phyloP scores from a whole-genome alignment of 2,113 vertebrate species.

The Oenanthe melanoleuca region DNA sequence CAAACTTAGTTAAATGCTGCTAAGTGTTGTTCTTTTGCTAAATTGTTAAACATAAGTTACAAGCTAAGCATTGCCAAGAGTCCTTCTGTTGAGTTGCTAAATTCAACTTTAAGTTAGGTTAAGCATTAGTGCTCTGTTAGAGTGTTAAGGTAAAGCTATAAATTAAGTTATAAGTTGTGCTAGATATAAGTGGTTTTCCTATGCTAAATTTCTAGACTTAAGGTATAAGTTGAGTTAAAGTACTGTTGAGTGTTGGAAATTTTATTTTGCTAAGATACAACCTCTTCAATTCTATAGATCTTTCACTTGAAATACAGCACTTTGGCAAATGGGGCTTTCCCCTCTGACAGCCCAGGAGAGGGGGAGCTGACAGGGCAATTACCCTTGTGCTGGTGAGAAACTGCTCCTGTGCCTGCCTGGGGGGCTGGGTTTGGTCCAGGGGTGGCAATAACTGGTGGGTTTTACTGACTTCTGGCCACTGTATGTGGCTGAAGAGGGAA shows the following conservation, averaged over 20 bases:
- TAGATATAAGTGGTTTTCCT: not conserved
- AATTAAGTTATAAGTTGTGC: not conserved
- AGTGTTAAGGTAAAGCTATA: not conserved
- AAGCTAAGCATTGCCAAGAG: not conserved
- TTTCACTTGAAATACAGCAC: no score
- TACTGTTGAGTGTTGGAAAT: not conserved
- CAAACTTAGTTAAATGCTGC: not conserved
- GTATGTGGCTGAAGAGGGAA: not conserved
- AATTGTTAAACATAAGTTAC: not conserved
- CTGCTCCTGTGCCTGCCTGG: not conserved
- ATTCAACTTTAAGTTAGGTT: not conserved
- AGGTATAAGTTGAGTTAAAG: not conserved
- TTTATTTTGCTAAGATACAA: no score
- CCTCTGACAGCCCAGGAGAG: no score
- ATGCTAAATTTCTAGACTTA: not conserved
- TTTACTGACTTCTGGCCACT: not conserved
- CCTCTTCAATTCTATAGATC: no score
- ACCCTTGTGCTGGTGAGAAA: accelerated
- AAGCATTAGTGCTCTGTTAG: no score
- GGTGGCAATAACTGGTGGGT: not conserved
- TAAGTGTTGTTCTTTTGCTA: not conserved
- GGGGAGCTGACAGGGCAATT: not conserved
- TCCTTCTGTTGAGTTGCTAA: not conserved
- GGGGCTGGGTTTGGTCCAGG: not conserved
- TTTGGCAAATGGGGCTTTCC: no score